These are phyloP conservation scores for Cyprinodon brontotheroides DNA, from an alignment of 2,113 vertebrate species.

Conservation along the genomic window DNA sequence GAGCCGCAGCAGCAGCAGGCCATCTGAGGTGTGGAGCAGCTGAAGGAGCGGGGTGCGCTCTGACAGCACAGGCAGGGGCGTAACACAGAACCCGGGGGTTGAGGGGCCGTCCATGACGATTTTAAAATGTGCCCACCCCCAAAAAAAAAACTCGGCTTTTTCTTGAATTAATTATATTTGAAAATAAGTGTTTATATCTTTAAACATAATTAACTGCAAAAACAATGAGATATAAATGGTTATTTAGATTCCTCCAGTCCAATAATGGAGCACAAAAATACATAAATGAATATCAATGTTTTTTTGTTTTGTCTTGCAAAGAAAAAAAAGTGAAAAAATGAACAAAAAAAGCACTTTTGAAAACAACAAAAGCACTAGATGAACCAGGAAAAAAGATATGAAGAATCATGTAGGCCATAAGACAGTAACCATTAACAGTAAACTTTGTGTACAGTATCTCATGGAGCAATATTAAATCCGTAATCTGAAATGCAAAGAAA, in stretches of 20 bases:
- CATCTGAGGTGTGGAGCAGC: constrained; percentile 45
- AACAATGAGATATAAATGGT: background rate
- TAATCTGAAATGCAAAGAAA: no score
- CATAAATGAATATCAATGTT: background rate
- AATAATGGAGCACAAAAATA: background rate
- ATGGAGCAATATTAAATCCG: no score
- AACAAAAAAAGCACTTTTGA: no score
- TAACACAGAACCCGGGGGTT: constrained; percentile 21
- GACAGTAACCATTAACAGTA: no score
- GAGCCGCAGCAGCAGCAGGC: constrained; percentile 58
- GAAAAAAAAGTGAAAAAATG: no score
- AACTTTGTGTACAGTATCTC: no score
- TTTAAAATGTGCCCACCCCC: background rate
- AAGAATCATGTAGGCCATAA: no score
- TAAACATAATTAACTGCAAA: background rate
- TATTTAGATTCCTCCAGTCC: no score
- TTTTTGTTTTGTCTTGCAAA: no score
- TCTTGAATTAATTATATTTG: background rate
- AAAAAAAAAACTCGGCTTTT: background rate
- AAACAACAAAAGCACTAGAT: no score
- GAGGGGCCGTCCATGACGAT: background rate
- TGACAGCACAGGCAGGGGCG: constrained; percentile 60
- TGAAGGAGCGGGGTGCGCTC: constrained; percentile 36
- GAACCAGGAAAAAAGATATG: no score
- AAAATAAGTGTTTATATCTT: no score